phyloP scores from a whole-genome alignment of 1,140 invertebrate species.

The Drosophila repletoides region DNA sequence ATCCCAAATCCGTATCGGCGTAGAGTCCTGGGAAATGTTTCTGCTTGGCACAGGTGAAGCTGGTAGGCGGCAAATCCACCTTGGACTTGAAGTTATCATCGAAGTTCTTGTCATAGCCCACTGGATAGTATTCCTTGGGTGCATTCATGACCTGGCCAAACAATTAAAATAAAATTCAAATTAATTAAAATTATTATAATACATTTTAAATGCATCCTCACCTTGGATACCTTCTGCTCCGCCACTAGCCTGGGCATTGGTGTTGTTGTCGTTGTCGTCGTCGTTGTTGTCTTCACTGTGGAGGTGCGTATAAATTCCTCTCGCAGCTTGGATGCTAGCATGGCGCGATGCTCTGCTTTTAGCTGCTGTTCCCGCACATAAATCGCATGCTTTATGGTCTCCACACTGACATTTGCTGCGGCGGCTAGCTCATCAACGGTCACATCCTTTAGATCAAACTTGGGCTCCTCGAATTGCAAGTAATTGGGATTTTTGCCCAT shows the following conservation, averaged over 20 bases:
- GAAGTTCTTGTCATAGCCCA: slow-evolving; percentile 93
- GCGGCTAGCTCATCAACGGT: slow-evolving; percentile 84
- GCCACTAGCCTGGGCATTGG: slow-evolving; percentile 36
- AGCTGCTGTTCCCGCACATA: slow-evolving; percentile 87
- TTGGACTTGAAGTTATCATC: slow-evolving; percentile 93
- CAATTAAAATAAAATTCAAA: not conserved
- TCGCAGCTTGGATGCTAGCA: slow-evolving; percentile 64
- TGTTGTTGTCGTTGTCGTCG: slow-evolving; percentile 79
- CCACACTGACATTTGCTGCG: slow-evolving; percentile 89
- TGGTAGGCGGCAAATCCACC: slow-evolving; percentile 92
- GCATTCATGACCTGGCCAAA: slow-evolving; percentile 90
- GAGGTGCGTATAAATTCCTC: slow-evolving; percentile 79
- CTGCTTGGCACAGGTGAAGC: slow-evolving; percentile 93
- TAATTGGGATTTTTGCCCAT: slow-evolving; percentile 66
- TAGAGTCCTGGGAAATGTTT: slow-evolving; percentile 95
- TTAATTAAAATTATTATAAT: not conserved
- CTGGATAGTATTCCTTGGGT: slow-evolving; percentile 93
- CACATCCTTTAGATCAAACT: slow-evolving; percentile 83
- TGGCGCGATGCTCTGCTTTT: slow-evolving; percentile 81
- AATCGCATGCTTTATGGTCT: slow-evolving; percentile 88
- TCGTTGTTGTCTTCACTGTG: slow-evolving; percentile 83
- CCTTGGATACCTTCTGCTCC: slow-evolving; percentile 78
- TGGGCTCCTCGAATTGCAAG: slow-evolving; percentile 74
- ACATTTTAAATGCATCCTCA: not conserved
- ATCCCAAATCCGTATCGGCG: slow-evolving; percentile 94